Percentiles rank a stretch among this genome's conserved stretches.
phyloP scores from a whole-genome alignment of 2,888 invertebrate species.

The Drosophila mayaguana region DNA sequence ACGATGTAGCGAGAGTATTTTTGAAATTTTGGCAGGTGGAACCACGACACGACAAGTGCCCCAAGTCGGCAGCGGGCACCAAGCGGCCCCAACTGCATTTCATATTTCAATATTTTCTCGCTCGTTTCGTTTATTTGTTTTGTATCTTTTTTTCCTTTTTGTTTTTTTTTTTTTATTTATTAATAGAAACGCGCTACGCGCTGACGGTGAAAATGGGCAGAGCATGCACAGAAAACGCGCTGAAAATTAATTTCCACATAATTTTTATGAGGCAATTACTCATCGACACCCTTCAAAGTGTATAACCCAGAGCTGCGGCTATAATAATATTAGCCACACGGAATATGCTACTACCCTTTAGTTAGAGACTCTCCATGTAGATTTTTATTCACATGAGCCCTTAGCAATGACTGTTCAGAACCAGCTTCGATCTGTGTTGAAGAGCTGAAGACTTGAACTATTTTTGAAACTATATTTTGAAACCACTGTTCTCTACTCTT shows the following conservation, averaged over 20 bases:
- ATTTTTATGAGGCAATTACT: conserved; percentile 82
- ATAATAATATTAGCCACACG: neutral
- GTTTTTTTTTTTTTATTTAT: conserved; percentile 30
- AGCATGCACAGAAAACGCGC: conserved; percentile 51
- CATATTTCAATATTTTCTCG: conserved; percentile 77
- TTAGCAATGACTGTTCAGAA: neutral
- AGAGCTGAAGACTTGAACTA: neutral
- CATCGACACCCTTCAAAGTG: conserved; percentile 62
- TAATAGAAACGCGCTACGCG: conserved; percentile 44
- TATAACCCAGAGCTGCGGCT: neutral
- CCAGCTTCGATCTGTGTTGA: neutral
- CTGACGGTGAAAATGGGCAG: conserved; percentile 33
- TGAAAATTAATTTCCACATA: conserved; percentile 81
- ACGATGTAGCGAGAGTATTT: conserved; percentile 60
- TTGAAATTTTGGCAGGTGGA: conserved; percentile 78
- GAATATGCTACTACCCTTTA: neutral
- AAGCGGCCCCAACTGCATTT: conserved; percentile 61
- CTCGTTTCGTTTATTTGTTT: conserved; percentile 51
- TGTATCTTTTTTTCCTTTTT: neutral
- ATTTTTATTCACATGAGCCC: neutral
- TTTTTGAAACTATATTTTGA: too few relatives aligned
- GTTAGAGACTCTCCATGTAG: neutral
- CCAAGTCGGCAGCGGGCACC: conserved; percentile 25
- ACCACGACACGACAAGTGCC: conserved; percentile 74
- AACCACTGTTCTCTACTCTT: too few relatives aligned